Evolutionary conservation across 2,888 invertebrate genomes (phyloP).

Genomic region (Sipunculus nudus): DNA sequence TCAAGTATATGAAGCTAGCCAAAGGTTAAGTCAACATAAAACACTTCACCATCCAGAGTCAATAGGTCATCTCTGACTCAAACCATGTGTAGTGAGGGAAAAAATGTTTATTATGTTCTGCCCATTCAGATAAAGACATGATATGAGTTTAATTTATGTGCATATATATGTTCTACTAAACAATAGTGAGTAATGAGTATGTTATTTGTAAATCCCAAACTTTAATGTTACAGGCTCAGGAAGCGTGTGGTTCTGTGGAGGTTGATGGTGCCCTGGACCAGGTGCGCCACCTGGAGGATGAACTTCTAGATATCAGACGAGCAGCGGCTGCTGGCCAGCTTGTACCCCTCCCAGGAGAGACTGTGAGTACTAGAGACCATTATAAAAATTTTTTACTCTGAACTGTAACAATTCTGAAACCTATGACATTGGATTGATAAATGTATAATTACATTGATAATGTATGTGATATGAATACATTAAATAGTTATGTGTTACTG

Average conservation of each 20-base stretch:
- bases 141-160: not conserved
- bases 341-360: constrained; percentile 86
- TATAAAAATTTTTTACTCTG: not conserved
- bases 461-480: not conserved
- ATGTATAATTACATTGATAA: not conserved
- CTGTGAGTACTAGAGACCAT: constrained; percentile 67
- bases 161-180: not conserved
- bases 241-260: constrained; percentile 73
- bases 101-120: too few relatives aligned
- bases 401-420: constrained; percentile 4
- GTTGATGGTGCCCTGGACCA: constrained; percentile 84
- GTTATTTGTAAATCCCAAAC: too few relatives aligned
- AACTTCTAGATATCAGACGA: constrained; percentile 82
- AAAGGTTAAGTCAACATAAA: too few relatives aligned
- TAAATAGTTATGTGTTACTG: not conserved
- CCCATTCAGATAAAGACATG: not conserved
- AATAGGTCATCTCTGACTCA: too few relatives aligned
- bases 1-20: too few relatives aligned
- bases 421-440: not conserved
- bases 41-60: too few relatives aligned
- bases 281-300: constrained; percentile 81
- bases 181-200: too few relatives aligned
- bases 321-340: constrained; percentile 79
- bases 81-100: too few relatives aligned
- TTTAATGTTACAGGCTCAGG: constrained; percentile 60